Base-by-base conservation (phyloP, 2,888 invertebrate genomes). In the Perithous albicinctus region DNA sequence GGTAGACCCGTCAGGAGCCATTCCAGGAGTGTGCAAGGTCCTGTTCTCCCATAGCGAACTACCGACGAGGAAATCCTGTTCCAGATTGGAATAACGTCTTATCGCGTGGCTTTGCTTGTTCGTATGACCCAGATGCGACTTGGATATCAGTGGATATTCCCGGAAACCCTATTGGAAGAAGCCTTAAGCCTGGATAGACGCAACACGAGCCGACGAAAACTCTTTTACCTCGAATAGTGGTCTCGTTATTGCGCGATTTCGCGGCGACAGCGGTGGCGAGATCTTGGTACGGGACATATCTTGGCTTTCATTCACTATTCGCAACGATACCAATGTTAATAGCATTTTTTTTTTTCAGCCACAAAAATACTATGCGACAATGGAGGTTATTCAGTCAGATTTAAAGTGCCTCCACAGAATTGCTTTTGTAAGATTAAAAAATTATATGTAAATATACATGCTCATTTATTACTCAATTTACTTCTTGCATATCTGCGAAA, bases 41-140 rank as follows among this genome's bases (percentile, higher is more conserved):
- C 8, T 7, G 23, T 69, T 54, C 15, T 54, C 15, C 38, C 51
- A 38, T 10, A n/a, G 51, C 38, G 38, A 35, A 26, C 26, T 51
- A 32, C 78, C 20, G 61, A 63, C 35, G 61, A 70, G 70, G 46
- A 70, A 63, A 78, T 72, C 78, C 63, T 72, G 72, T 78, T 70
- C 78, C 72, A 78, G 63, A 78, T 78, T 63, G 78, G 72, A 78
- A 78, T 63, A 51, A 64, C 72, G 72, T 63, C 78, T 78, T 72
- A 64, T 78, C 78, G 78, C 64, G n/a, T 54, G 38, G 35, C 32
- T 69, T 54, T 32, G 69, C n/a, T 20, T 23, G 23, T 54, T 38
- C 38, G 38, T 15, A 54, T 54, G 69, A 69, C 54, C 69, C 54
- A 69, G 69, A 69, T 69, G 38, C 10, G 15, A 41, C 69, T 54